Evolutionary conservation across 1,140 invertebrate species (phyloP).

Genomic region (Delia radicum): DNA sequence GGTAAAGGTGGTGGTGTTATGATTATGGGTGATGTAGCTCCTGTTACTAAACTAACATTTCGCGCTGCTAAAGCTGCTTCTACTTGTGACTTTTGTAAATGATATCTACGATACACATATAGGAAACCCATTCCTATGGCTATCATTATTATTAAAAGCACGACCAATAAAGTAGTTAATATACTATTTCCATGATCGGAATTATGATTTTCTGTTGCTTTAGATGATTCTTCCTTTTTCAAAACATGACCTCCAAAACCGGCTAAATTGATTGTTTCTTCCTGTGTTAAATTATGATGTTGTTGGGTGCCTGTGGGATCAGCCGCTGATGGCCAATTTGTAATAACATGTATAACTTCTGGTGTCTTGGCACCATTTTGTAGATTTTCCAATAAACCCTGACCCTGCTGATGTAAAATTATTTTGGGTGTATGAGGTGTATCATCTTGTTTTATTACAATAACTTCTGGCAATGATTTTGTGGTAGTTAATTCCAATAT

Average conservation of each 20-base stretch:
- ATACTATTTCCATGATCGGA: slow-evolving; percentile 40
- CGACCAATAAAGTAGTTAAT: slow-evolving; percentile 41
- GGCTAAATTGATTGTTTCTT: slow-evolving; percentile 36
- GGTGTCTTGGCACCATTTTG: slow-evolving; percentile 39
- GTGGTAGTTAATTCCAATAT: slow-evolving; percentile 12
- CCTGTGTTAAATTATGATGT: slow-evolving; percentile 1
- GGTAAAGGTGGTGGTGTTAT: slow-evolving; percentile 9
- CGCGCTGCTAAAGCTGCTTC: slow-evolving; percentile 29
- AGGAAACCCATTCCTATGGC: slow-evolving; percentile 40
- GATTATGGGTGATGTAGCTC: slow-evolving; percentile 32
- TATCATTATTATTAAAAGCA: slow-evolving; percentile 42
- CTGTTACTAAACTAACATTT: slow-evolving; percentile 4
- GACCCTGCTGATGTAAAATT: slow-evolving; percentile 47
- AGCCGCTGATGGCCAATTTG: slow-evolving; percentile 37
- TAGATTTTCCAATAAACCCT: slow-evolving; percentile 42
- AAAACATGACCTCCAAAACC: slow-evolving; percentile 27
- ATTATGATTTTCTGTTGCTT: not conserved
- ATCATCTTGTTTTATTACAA: slow-evolving; percentile 46
- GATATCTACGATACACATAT: slow-evolving; percentile 48
- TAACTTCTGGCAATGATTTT: slow-evolving; percentile 42
- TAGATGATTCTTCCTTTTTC: not conserved
- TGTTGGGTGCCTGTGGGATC: not conserved
- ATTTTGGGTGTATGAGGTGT: slow-evolving; percentile 45
- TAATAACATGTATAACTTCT: slow-evolving; percentile 52
- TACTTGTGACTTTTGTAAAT: slow-evolving; percentile 38